These are phyloP conservation scores for Ascaphus truei DNA, from an alignment of 2,113 vertebrate species.

Conservation along the genomic window DNA sequence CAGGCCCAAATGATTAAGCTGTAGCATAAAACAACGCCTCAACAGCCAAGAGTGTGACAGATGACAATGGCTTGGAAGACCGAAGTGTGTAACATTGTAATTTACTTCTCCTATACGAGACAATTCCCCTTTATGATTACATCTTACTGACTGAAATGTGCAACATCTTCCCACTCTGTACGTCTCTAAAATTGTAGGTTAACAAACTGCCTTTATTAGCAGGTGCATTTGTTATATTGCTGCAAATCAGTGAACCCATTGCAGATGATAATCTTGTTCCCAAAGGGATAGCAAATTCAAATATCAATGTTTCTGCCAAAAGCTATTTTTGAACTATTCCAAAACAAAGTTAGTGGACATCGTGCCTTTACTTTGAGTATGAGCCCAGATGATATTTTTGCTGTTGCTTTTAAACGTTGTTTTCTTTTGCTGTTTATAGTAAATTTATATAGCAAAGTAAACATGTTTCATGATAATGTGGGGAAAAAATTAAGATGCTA, in stretches of 20 bases:
- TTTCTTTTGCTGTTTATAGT: too few relatives aligned
- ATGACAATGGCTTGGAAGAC: conserved; percentile 57
- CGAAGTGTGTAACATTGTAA: conserved; percentile 59
- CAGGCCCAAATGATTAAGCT: conserved; percentile 56
- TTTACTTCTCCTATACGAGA: conserved; percentile 62
- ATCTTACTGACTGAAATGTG: conserved; percentile 58
- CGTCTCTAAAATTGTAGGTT: conserved; percentile 61
- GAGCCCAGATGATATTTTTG: too few relatives aligned
- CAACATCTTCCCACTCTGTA: conserved; percentile 50
- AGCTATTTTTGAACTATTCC: conserved; percentile 49
- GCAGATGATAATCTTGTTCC: conserved; percentile 49
- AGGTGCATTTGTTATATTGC: conserved; percentile 46
- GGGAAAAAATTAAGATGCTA: too few relatives aligned
- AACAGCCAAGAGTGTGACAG: conserved; percentile 51
- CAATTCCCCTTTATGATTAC: conserved; percentile 61
- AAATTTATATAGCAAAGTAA: too few relatives aligned
- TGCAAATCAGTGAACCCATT: conserved; percentile 58
- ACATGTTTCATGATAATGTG: too few relatives aligned
- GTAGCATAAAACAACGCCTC: conserved; percentile 57
- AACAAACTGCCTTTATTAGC: conserved; percentile 66
- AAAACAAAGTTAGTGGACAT: conserved; percentile 51
- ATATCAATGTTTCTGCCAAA: conserved; percentile 48
- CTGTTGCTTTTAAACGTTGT: too few relatives aligned
- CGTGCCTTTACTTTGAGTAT: conserved; percentile 38
- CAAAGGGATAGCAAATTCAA: conserved; percentile 51